phyloP scores from a whole-genome alignment of 2,797 vertebrate genomes.

The Uromys caudimaculatus region DNA sequence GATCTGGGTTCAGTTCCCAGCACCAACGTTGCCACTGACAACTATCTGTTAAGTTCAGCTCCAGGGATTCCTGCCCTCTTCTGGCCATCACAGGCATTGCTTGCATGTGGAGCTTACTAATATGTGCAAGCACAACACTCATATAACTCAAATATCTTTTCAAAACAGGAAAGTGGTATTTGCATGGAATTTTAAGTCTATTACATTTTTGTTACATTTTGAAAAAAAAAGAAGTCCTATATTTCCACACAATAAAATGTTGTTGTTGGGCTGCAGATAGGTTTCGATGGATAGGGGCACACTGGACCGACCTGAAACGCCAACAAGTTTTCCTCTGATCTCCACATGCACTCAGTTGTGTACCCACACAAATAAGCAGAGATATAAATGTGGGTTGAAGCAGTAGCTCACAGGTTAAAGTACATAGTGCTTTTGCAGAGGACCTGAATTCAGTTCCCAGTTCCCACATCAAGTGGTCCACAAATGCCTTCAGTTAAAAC shows the following conservation, averaged over 20 bases:
- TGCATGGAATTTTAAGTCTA: not conserved
- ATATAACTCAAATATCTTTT: not conserved
- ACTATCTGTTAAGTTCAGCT: not conserved
- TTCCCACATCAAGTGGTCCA: not conserved
- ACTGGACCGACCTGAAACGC: not conserved
- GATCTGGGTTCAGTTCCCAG: not conserved
- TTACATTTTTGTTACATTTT: not conserved
- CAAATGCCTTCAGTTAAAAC: not conserved
- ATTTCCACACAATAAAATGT: not conserved
- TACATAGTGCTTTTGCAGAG: not conserved
- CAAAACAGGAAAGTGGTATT: not conserved
- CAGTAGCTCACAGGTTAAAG: not conserved
- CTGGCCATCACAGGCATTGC: not conserved
- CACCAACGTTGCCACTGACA: not conserved
- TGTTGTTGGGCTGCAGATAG: not conserved
- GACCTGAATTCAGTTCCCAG: not conserved
- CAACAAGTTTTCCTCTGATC: not conserved
- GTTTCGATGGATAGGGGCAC: not conserved
- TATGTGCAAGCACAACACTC: not conserved
- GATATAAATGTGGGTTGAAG: not conserved
- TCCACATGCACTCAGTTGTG: not conserved
- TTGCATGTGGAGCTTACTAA: not conserved
- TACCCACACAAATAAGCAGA: not conserved
- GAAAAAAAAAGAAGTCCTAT: not conserved
- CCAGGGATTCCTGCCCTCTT: not conserved